Percentiles rank a stretch among this genome's conserved stretches.
phyloP scores from a whole-genome alignment of 2,888 invertebrate species.

The Aquatica leii region DNA sequence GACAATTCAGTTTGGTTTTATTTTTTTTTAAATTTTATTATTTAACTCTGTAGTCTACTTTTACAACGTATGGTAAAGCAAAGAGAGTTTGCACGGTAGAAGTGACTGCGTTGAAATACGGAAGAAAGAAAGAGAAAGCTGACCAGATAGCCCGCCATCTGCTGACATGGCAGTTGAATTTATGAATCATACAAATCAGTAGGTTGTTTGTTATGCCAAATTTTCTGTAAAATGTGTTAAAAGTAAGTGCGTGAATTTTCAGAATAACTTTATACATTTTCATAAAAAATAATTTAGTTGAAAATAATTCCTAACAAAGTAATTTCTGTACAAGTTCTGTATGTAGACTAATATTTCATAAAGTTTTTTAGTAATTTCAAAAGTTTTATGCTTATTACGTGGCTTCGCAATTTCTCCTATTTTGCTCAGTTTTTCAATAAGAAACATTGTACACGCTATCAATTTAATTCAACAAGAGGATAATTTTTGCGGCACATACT shows the following conservation, averaged over 20 bases:
- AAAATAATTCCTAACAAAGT: too few species aligned
- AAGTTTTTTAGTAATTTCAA: not conserved
- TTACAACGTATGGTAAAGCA: slow-evolving; percentile 11
- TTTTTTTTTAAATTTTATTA: too few species aligned
- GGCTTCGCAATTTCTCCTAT: not conserved
- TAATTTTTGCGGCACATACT: not conserved
- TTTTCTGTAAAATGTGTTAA: not conserved
- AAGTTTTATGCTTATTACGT: not conserved
- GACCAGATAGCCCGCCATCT: not conserved
- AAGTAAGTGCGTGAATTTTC: not conserved
- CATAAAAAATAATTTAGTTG: too few species aligned
- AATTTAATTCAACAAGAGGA: not conserved
- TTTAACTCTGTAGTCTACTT: too few species aligned
- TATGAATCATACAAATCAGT: not conserved
- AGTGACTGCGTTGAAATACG: not conserved
- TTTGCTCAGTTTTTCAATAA: not conserved
- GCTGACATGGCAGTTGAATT: slow-evolving; percentile 1
- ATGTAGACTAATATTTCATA: not conserved
- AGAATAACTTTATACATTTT: not conserved
- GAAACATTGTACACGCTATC: not conserved
- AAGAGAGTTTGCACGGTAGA: slow-evolving; percentile 8
- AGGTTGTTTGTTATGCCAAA: not conserved
- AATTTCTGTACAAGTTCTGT: too few species aligned
- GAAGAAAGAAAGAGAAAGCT: not conserved
- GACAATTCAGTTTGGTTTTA: too few species aligned